Percentiles rank a stretch among this genome's conserved stretches.
phyloP scores from a whole-genome alignment of 2,888 invertebrate genomes.

The Apoda limacodes region DNA sequence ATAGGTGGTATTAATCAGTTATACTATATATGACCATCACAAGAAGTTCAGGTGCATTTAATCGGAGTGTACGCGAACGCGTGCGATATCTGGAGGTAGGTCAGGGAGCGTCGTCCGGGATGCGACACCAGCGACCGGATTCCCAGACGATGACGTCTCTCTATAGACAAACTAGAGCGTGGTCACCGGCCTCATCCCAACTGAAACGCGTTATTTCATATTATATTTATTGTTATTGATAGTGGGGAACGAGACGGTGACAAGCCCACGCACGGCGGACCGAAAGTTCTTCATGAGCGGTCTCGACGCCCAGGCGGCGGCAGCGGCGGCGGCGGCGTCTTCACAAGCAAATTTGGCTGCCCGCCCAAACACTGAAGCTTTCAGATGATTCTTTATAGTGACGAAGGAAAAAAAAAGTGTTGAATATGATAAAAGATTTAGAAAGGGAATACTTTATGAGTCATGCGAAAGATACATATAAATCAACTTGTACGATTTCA shows the following conservation, averaged over 20 bases:
- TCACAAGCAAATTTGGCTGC: too few species aligned
- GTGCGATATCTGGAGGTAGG: slow-evolving; percentile 53
- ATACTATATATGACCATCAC: slow-evolving; percentile 2
- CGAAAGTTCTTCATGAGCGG: slow-evolving; percentile 38
- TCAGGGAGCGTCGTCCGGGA: slow-evolving; percentile 43
- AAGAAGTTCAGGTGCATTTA: slow-evolving; percentile 16
- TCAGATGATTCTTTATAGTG: too few species aligned
- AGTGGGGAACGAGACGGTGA: slow-evolving; percentile 64
- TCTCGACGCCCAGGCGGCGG: slow-evolving; percentile 31
- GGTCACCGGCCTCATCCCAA: slow-evolving; percentile 57
- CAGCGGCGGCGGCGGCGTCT: too few species aligned
- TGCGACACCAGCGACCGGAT: slow-evolving; percentile 41
- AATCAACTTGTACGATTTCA: too few species aligned
- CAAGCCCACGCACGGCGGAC: slow-evolving; percentile 51
- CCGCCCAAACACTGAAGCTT: too few species aligned
- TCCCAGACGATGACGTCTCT: slow-evolving; percentile 65
- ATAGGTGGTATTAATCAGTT: slow-evolving; percentile 6
- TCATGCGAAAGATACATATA: too few species aligned
- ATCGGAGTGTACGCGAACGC: slow-evolving; percentile 25
- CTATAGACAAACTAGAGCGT: slow-evolving; percentile 64
- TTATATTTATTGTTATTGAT: slow-evolving; percentile 64
- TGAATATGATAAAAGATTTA: too few species aligned
- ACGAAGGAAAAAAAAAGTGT: too few species aligned
- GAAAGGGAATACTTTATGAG: too few species aligned
- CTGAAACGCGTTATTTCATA: slow-evolving; percentile 57